phyloP scores from a whole-genome alignment of 2,888 invertebrate genomes.

The Anoncus sp. region DNA sequence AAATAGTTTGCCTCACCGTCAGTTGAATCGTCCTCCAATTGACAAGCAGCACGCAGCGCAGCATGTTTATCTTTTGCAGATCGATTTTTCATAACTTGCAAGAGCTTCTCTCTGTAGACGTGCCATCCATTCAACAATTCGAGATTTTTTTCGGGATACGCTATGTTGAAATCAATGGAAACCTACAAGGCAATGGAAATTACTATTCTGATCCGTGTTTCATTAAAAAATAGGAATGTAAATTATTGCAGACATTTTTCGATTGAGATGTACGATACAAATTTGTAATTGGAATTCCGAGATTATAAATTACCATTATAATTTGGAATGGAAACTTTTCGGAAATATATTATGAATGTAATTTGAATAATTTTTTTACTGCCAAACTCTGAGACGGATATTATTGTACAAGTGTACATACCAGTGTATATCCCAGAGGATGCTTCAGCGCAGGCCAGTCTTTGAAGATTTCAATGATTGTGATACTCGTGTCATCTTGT shows the following conservation, averaged over 20 bases:
- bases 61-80: not conserved
- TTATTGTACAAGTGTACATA: not conserved
- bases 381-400: not conserved
- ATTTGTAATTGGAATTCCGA: too few species aligned
- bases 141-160: not conserved
- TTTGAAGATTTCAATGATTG: conserved; percentile 19
- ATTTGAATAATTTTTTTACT: not conserved
- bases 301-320: too few species aligned
- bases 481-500: not conserved
- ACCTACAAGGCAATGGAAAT: not conserved
- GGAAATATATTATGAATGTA: not conserved
- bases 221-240: too few species aligned
- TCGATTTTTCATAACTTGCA: not conserved
- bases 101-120: not conserved
- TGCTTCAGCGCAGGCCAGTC: conserved; percentile 42
- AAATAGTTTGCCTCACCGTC: not conserved
- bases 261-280: too few species aligned
- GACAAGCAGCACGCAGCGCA: not conserved
- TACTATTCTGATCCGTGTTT: not conserved
- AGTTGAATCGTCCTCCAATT: not conserved
- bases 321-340: too few species aligned
- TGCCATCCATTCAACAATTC: not conserved
- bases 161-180: conserved; percentile 1
- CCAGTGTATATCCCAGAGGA: conserved; percentile 45
- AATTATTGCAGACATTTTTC: too few species aligned